Evolutionary conservation across 2,888 invertebrate species (phyloP).

Genomic region (Acleris laterana): DNA sequence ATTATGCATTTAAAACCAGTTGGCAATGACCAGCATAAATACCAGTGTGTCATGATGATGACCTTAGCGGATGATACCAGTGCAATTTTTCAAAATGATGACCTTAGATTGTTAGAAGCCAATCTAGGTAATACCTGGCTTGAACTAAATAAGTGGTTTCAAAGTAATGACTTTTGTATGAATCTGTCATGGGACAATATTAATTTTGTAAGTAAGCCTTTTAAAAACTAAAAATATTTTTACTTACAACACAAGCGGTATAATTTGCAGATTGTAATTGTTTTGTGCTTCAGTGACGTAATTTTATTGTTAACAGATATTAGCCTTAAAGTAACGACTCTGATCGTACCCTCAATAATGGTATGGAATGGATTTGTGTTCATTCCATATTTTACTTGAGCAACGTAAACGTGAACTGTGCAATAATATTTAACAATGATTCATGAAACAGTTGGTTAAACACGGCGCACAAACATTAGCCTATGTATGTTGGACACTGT

Average conservation of each 20-base stretch:
- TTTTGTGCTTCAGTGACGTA: slow-evolving; percentile 2
- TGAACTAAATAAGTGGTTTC: no score
- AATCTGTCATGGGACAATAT: no score
- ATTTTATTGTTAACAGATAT: slow-evolving; percentile 8
- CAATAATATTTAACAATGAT: slow-evolving; percentile 35
- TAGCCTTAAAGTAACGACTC: slow-evolving; percentile 8
- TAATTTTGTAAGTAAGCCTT: no score
- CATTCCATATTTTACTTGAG: not conserved
- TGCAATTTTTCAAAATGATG: no score
- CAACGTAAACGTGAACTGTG: slow-evolving; percentile 8
- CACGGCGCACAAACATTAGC: slow-evolving; percentile 33
- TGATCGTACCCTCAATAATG: not conserved
- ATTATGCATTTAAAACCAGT: no score
- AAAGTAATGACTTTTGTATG: no score
- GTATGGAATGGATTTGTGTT: not conserved
- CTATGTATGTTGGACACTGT: slow-evolving; percentile 23
- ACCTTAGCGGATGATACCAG: no score
- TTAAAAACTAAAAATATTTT: no score
- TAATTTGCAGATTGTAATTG: slow-evolving; percentile 11
- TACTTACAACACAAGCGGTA: not conserved
- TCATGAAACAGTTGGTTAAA: slow-evolving; percentile 33
- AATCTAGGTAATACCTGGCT: no score
- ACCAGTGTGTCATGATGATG: no score
- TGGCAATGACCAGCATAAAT: no score
- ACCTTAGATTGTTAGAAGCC: no score